A percentile compares a stretch with the other conserved stretches of the same genome.
These are phyloP conservation scores for Cantharis rufa DNA, from an alignment of 2,888 invertebrate genomes.

Conservation along the genomic window DNA sequence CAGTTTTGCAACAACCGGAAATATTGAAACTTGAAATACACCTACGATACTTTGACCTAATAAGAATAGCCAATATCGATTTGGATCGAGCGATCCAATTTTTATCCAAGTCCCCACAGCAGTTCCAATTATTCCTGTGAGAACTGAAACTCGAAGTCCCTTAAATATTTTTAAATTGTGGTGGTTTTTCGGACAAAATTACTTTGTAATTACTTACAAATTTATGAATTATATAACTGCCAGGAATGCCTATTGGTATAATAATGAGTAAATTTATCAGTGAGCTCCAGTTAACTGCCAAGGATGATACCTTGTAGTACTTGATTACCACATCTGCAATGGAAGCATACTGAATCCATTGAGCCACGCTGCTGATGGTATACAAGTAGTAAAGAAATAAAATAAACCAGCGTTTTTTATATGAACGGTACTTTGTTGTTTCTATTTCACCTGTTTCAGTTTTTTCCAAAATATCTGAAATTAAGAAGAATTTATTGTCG, in stretches of 20 bases:
- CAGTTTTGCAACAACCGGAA: not conserved
- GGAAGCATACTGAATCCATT: slow-evolving; percentile 95
- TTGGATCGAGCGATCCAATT: not conserved
- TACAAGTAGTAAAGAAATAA: not conserved
- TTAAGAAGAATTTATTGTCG: too few species aligned
- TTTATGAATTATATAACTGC: slow-evolving; percentile 90
- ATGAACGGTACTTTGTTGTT: not conserved
- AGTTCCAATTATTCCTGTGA: not conserved
- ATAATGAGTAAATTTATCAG: slow-evolving; percentile 96
- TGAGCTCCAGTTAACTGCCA: slow-evolving; percentile 90
- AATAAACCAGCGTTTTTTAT: not conserved
- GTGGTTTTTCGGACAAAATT: too few species aligned
- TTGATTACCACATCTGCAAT: slow-evolving; percentile 79
- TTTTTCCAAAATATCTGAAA: not conserved
- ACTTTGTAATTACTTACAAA: slow-evolving; percentile 66
- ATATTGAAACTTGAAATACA: not conserved
- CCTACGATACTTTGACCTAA: not conserved
- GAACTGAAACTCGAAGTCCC: not conserved
- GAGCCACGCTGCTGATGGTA: slow-evolving; percentile 80
- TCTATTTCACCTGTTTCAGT: not conserved
- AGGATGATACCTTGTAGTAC: slow-evolving; percentile 72
- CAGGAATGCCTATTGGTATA: slow-evolving; percentile 93
- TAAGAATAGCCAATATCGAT: not conserved
- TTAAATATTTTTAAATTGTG: not conserved
- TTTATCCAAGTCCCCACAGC: not conserved